A percentile compares a stretch with the other conserved stretches of the same genome.
These are phyloP conservation scores for Speoplatyrhinus poulsoni DNA, from an alignment of 2,113 vertebrate genomes.

Conservation along the genomic window DNA sequence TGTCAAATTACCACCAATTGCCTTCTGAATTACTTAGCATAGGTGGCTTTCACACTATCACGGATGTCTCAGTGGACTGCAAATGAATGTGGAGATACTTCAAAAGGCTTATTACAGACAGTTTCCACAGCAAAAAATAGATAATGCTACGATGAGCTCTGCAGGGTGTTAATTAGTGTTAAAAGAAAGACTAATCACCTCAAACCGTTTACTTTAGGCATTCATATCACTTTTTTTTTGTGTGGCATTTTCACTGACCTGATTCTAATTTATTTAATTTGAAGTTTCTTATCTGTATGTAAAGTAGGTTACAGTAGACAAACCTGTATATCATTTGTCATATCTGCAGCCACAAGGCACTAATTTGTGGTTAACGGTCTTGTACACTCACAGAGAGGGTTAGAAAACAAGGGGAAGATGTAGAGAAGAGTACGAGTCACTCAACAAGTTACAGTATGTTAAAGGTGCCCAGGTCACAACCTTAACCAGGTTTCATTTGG, in stretches of 20 bases:
- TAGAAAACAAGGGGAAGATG: too few relatives aligned
- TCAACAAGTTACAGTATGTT: not conserved
- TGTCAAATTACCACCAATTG: constrained; percentile 56
- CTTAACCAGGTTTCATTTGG: constrained; percentile 33
- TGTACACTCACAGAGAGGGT: too few relatives aligned
- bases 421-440: too few relatives aligned
- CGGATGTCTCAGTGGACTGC: constrained; percentile 39
- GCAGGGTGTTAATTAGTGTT: constrained; percentile 40
- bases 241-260: constrained; percentile 2
- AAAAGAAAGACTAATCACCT: constrained; percentile 39
- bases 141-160: constrained; percentile 31
- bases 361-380: too few relatives aligned
- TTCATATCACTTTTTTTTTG: not conserved
- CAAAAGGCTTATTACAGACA: constrained; percentile 4
- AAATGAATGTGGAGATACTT: constrained; percentile 36
- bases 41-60: constrained; percentile 44
- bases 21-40: constrained; percentile 45
- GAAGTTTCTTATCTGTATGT: constrained; percentile 13
- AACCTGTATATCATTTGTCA: too few relatives aligned
- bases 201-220: constrained; percentile 31
- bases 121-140: constrained; percentile 17
- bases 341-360: too few relatives aligned
- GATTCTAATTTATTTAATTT: constrained; percentile 34
- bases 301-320: not conserved
- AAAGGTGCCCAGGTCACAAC: constrained; percentile 25